phyloP scores from a whole-genome alignment of 2,113 vertebrate genomes.

The Phaethon lepturus region DNA sequence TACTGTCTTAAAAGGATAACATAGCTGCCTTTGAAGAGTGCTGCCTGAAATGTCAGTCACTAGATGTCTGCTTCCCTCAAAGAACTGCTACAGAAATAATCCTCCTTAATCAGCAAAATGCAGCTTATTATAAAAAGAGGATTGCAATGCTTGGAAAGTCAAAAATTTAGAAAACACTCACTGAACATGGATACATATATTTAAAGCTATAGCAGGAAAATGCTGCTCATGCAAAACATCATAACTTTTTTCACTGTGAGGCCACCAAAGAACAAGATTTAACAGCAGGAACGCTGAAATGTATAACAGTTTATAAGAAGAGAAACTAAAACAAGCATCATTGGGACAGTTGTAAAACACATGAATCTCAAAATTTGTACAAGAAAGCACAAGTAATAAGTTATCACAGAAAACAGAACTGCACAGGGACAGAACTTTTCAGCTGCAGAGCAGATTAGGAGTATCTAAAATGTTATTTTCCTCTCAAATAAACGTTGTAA shows the following conservation, averaged over 20 bases:
- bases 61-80: not conserved
- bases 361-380: not conserved
- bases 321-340: not conserved
- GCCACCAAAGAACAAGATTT: not conserved
- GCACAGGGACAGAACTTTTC: not conserved
- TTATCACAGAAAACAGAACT: not conserved
- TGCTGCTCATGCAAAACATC: not conserved
- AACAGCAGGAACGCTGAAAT: not conserved
- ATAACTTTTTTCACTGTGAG: not conserved
- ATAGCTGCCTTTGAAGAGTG: not conserved
- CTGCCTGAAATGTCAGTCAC: not conserved
- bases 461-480: not conserved
- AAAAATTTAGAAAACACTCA: not conserved
- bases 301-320: not conserved
- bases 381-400: not conserved
- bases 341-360: not conserved
- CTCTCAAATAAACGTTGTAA: not conserved
- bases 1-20: not conserved
- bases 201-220: not conserved
- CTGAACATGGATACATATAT: not conserved
- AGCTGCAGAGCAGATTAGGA: not conserved
- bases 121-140: not conserved
- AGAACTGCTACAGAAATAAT: not conserved
- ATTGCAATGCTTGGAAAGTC: not conserved
- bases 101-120: not conserved